A percentile compares a stretch with the other conserved stretches of the same genome.
Conservation (phyloP, 1,140 invertebrate genomes). For the Oreohelix idahoensis region DNA sequence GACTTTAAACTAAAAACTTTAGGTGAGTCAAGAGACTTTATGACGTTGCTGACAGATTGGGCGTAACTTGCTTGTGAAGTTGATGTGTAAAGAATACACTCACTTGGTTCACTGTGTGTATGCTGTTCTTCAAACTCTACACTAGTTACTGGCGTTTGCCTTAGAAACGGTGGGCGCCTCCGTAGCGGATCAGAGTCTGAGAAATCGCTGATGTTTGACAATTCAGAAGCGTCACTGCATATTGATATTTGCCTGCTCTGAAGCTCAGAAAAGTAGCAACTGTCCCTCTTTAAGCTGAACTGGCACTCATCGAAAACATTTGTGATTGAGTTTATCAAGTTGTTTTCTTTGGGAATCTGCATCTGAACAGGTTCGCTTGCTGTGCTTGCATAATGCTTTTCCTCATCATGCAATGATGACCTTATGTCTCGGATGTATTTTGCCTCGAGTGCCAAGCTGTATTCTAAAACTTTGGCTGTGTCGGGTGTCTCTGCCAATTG, state of each 20-base stretch:
- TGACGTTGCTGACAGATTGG: background rate
- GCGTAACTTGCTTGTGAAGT: background rate
- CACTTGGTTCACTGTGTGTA: background rate
- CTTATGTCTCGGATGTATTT: slow-evolving; percentile 1
- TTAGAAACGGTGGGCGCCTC: background rate
- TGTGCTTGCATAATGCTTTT: background rate
- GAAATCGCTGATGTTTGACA: slow-evolving; percentile 10
- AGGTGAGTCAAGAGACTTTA: background rate
- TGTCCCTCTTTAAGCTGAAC: background rate
- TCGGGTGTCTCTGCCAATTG: slow-evolving; percentile 19
- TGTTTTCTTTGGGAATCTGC: background rate
- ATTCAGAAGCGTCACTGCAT: background rate
- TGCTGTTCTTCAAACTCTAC: background rate
- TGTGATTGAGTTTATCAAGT: background rate
- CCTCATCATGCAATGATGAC: background rate
- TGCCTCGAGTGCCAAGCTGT: slow-evolving; percentile 18
- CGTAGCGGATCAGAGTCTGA: background rate
- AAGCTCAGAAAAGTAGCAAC: background rate
- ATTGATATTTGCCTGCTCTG: background rate
- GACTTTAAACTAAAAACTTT: background rate
- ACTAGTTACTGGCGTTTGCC: slow-evolving; percentile 7
- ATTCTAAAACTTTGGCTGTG: slow-evolving; percentile 34
- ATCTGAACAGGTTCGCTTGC: background rate
- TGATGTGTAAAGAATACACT: background rate
- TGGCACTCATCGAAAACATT: background rate